phyloP scores from a whole-genome alignment of 1,140 invertebrate genomes.

The Ditylenchus dipsaci region DNA sequence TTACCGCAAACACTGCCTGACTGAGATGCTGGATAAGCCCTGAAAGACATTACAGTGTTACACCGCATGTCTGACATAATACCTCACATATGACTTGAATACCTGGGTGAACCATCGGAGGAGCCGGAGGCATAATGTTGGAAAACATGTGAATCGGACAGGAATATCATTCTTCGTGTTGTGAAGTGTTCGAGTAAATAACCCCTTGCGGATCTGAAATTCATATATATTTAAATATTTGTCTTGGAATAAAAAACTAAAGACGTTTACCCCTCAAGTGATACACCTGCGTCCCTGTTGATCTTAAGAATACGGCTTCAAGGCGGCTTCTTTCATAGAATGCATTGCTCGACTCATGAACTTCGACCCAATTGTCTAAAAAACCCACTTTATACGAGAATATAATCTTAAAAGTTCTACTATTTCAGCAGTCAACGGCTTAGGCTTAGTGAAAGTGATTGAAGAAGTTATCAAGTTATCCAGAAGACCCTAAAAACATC shows the following conservation, averaged over 20 bases:
- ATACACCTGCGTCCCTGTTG: neutral
- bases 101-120: conserved; percentile 19
- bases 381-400: too few relatives aligned
- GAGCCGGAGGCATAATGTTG: conserved; percentile 21
- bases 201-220: conserved; percentile 44
- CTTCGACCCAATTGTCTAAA: conserved; percentile 24
- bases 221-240: too few relatives aligned
- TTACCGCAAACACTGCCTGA: too few relatives aligned
- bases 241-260: neutral
- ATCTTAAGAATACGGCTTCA: conserved; percentile 22
- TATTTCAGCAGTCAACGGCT: conserved; percentile 82
- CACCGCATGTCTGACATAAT: neutral
- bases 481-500: conserved; percentile 76
- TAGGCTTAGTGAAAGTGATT: conserved; percentile 94
- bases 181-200: conserved; percentile 26
- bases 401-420: too few relatives aligned
- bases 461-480: conserved; percentile 93
- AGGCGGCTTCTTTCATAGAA: conserved; percentile 33
- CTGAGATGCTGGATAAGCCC: conserved; percentile 4
- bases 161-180: conserved; percentile 25
- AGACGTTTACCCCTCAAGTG: neutral
- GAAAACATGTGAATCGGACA: conserved; percentile 47
- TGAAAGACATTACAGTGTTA: conserved; percentile 4
- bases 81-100: too few relatives aligned
- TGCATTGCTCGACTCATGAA: conserved; percentile 38